Conservation (phyloP, 1,140 invertebrate genomes). For the Cherax quadricarinatus region DNA sequence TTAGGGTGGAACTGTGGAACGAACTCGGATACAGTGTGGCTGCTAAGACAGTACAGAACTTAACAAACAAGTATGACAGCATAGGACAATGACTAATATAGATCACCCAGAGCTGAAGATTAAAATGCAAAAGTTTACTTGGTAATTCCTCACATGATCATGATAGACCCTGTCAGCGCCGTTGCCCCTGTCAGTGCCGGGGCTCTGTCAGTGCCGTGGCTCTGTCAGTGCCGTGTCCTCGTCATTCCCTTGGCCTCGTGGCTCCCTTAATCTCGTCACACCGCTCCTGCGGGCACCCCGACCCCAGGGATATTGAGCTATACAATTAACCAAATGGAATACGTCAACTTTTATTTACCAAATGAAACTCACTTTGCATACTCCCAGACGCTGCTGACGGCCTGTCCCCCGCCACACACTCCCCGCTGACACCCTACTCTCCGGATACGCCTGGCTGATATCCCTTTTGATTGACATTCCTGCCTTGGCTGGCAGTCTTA, state of each 20-base stretch:
- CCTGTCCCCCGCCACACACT: neutral
- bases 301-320: constrained; percentile 25
- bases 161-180: too few relatives aligned
- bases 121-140: too few relatives aligned
- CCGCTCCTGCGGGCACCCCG: neutral
- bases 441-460: neutral
- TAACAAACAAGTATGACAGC: too few relatives aligned
- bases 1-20: too few relatives aligned
- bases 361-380: constrained; percentile 63
- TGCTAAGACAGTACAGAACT: too few relatives aligned
- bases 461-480: neutral
- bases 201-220: neutral
- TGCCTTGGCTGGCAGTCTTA: neutral
- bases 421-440: neutral
- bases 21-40: too few relatives aligned
- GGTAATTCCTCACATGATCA: too few relatives aligned
- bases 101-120: too few relatives aligned
- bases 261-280: neutral
- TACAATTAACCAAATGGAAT: constrained; percentile 66
- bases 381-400: neutral
- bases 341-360: constrained; percentile 63
- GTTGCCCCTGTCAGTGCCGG: neutral
- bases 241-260: neutral
- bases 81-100: too few relatives aligned
- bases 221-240: too few relatives aligned